Evolutionary conservation across 2,113 vertebrate species (phyloP).

Genomic region (Bostrychus sinensis): DNA sequence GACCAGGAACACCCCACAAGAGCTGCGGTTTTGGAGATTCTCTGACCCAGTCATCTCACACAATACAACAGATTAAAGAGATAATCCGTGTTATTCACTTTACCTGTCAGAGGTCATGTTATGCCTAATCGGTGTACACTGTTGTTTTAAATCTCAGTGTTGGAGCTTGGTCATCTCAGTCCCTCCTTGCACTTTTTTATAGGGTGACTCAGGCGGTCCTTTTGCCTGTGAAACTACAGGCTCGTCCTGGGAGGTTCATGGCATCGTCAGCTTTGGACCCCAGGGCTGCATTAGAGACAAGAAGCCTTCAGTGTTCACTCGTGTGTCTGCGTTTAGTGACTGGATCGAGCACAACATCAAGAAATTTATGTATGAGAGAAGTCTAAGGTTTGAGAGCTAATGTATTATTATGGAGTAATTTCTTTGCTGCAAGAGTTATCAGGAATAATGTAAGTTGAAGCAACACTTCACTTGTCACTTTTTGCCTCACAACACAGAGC

Average conservation of each 20-base stretch:
- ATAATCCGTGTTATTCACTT: too few relatives aligned
- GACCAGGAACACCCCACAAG: too few relatives aligned
- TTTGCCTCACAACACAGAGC: too few relatives aligned
- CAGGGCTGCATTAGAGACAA: slow-evolving; percentile 73
- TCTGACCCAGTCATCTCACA: too few relatives aligned
- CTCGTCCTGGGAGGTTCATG: slow-evolving; percentile 72
- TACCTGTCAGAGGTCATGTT: too few relatives aligned
- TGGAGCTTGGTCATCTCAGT: too few relatives aligned
- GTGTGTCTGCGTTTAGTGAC: slow-evolving; percentile 72
- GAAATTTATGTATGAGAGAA: slow-evolving; percentile 66
- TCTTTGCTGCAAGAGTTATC: neutral
- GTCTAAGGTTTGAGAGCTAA: neutral
- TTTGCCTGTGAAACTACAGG: slow-evolving; percentile 53
- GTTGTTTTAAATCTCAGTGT: too few relatives aligned
- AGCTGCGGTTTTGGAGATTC: too few relatives aligned
- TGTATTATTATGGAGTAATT: neutral
- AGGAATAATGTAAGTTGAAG: neutral
- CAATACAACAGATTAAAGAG: too few relatives aligned
- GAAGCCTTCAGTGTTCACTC: slow-evolving; percentile 79
- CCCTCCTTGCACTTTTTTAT: slow-evolving; percentile 18
- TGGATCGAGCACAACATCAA: slow-evolving; percentile 75
- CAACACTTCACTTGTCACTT: neutral
- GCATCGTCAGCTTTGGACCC: slow-evolving; percentile 72
- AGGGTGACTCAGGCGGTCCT: slow-evolving; percentile 74
- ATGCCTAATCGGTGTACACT: too few relatives aligned